Base-by-base conservation (phyloP, 2,888 invertebrate species). In the Erebia palarica region DNA sequence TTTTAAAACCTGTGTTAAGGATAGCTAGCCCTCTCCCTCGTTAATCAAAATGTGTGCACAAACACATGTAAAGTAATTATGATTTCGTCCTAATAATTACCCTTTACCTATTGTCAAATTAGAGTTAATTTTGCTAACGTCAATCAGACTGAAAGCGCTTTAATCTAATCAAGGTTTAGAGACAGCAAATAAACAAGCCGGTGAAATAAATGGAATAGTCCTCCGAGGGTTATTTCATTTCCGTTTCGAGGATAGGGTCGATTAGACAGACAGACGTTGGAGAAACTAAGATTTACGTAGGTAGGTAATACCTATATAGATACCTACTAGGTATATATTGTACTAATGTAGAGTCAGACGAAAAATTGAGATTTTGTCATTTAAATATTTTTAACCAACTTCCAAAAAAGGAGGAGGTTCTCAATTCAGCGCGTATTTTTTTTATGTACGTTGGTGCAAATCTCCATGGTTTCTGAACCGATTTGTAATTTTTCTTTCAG, bases 221-320 rank as follows among this genome's bases (percentile, higher is more conserved):
- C 68, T 64, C 65, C 61, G 55, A 65, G 70, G 70, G 65, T 83
- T 82, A 84, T 85, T 87, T 84, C 82, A 88, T 86, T 86, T 84
- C 81, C 83, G 84, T 78, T 78, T 74, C 76, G 75, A 71, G 76
- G 81, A 78, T 78, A 77, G 83, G 81, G 77, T 78, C 81, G 81
- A 84, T 82, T 85, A 78, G 80, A 78, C 82, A 77, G 84, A 74
- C 85, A 80, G 84, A 81, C 85, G 81, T 78, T 78, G 78, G 78
- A 77, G 80, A 76, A 78, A 77, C 74, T 71, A 77, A 84, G 87
- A 87, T 87, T 88, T 88, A 89, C 82, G 81, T 63, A 13, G 14
- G 36, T 36, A n/a, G n/a, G n/a, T n/a, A n/a, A n/a, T n/a, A n/a
- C n/a, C n/a, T n/a, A n/a, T n/a, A 36, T 27, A 27, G 2, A 3